Evolutionary conservation across 1,140 invertebrate species (phyloP), one percentile per base, ranked within the genome.

Genomic region (Drosophila funebris): DNA sequence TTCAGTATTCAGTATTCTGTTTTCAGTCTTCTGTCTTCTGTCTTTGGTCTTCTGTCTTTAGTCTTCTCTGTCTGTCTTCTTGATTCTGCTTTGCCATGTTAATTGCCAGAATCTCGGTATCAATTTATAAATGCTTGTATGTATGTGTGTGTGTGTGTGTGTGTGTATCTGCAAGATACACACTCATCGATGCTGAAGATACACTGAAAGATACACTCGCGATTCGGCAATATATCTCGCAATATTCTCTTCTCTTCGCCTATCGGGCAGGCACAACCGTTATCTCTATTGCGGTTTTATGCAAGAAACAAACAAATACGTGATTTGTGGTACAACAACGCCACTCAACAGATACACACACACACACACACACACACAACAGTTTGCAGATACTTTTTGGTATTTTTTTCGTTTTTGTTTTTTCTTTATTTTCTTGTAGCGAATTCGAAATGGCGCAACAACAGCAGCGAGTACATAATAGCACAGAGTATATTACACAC

Each of bases 291-390:
- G 66, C 53, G 68, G 68, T 72, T 75, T 75, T 66, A 72, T 66
- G 67, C 68, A 75, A 76, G 62, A 76, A 72, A 43, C 69, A 73
- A 64, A 70, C 58, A 73, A 81, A 84, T 76, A 73, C 68, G 76
- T 76, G 67, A 83, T 83, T 83, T 83, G 73, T 79, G 64, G 36
- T 54, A 54, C 58, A 20, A 53, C 53, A 54, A 29, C 60, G 20
- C 61, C 14, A 50, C 50, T 66, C 53, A 44, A 37, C 54, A 61
- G 60, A 64, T 50, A 54, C 46, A 78, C 29, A 81, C 52, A 60
- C 58, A 73, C 52, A 72, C 20, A n/a, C n/a, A 62, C 53, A 56
- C 31, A 24, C 3, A 20, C 14, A 22, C 41, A 22, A 36, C 9
- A 50, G 8, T 57, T 27, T 76, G 73, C 73, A 78, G 39, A 63